Evolutionary conservation across 2,888 invertebrate species (phyloP).

Genomic region (Latrodectus hesperus): DNA sequence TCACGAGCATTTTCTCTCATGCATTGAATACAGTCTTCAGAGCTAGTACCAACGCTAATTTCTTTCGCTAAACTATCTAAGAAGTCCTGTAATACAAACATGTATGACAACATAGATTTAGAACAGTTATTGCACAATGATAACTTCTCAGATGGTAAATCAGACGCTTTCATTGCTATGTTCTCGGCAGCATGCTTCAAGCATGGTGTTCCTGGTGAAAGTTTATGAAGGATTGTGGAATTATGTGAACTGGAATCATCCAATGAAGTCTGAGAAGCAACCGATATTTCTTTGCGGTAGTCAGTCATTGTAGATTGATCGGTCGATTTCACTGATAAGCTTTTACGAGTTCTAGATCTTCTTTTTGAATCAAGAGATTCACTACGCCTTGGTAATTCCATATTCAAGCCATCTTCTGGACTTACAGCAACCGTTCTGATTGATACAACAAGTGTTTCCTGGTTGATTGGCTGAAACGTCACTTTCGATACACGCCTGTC

Average conservation of each 20-base stretch:
- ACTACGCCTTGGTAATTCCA: constrained; percentile 7
- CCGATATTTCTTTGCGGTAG: background rate
- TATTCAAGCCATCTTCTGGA: background rate
- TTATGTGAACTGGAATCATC: background rate
- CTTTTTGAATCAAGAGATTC: constrained; percentile 17
- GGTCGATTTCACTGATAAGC: background rate
- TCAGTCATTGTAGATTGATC: constrained; percentile 36
- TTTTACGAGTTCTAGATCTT: constrained; percentile 7
- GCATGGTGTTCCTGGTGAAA: constrained; percentile 20
- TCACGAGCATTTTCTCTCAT: constrained; percentile 29
- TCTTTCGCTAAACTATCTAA: constrained; percentile 59
- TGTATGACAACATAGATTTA: constrained; percentile 65
- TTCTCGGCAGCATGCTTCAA: constrained; percentile 61
- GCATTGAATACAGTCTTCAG: constrained; percentile 43
- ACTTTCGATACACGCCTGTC: constrained; percentile 12
- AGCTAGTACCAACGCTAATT: constrained; percentile 13
- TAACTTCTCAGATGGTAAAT: constrained; percentile 47
- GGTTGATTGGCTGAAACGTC: background rate
- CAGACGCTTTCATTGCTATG: constrained; percentile 28
- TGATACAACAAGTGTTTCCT: constrained; percentile 35
- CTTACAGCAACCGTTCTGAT: constrained; percentile 24
- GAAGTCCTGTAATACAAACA: constrained; percentile 62
- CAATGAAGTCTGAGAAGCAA: constrained; percentile 13
- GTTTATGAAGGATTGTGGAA: background rate
- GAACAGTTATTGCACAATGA: constrained; percentile 57